Conservation (phyloP, 2,113 vertebrate genomes). For the Hyperoodon ampullatus region DNA sequence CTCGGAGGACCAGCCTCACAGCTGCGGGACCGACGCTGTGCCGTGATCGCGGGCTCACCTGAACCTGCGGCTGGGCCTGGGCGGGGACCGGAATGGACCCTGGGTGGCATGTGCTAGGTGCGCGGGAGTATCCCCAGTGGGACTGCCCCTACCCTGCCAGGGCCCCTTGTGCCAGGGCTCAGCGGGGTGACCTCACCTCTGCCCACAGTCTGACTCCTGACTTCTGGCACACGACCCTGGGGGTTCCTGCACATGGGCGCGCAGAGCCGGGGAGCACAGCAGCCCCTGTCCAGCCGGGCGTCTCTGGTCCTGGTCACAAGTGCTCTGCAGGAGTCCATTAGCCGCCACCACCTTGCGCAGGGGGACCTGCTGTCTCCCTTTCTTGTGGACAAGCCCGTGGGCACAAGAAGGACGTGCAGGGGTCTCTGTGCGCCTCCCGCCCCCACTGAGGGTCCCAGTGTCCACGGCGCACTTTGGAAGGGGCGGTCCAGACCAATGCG, state of each 20-base stretch:
- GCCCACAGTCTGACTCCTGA: background rate
- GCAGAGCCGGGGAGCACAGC: too few relatives aligned
- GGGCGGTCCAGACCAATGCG: background rate
- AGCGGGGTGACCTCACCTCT: rapidly evolving
- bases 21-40: rapidly evolving
- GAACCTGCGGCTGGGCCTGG: background rate
- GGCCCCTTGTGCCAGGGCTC: background rate
- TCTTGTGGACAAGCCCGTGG: too few relatives aligned
- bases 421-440: too few relatives aligned
- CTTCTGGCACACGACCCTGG: too few relatives aligned
- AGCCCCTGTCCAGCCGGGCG: background rate
- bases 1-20: background rate
- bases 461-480: too few relatives aligned
- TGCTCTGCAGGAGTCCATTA: too few relatives aligned
- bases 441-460: too few relatives aligned
- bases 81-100: background rate
- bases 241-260: background rate
- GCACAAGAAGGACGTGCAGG: too few relatives aligned
- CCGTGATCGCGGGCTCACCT: too few relatives aligned
- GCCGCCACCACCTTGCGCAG: too few relatives aligned
- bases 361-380: too few relatives aligned
- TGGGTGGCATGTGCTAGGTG: background rate
- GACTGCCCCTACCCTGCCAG: background rate
- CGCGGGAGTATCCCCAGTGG: background rate
- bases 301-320: too few relatives aligned